A percentile compares a stretch with the other conserved stretches of the same genome.
Conservation (phyloP, 2,888 invertebrate species). For the Drosophila mimica region DNA sequence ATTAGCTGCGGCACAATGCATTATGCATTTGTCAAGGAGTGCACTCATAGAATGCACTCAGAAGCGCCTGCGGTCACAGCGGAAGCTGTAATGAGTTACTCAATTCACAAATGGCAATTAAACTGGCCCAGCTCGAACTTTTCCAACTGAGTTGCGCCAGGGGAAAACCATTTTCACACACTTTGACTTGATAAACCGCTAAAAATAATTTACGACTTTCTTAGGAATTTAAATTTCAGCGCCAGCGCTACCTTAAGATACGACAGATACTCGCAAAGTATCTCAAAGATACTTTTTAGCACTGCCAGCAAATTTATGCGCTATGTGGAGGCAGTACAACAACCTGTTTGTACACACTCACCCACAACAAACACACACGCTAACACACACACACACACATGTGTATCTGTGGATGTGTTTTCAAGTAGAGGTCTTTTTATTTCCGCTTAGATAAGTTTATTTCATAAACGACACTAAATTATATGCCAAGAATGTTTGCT, state of each 20-base stretch:
- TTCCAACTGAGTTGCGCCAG: not conserved
- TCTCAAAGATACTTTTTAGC: constrained; percentile 49
- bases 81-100: constrained; percentile 81
- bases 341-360: constrained; percentile 64
- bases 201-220: constrained; percentile 80
- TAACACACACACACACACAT: constrained; percentile 12
- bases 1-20: constrained; percentile 41
- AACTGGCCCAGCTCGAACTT: constrained; percentile 42
- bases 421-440: constrained; percentile 57
- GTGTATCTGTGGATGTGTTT: constrained; percentile 1
- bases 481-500: constrained; percentile 75
- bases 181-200: constrained; percentile 74
- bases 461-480: constrained; percentile 82
- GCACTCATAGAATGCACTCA: constrained; percentile 56
- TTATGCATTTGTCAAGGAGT: constrained; percentile 75
- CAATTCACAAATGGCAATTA: constrained; percentile 68
- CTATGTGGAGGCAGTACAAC: constrained; percentile 48
- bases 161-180: constrained; percentile 52
- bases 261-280: constrained; percentile 54
- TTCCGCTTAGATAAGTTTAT: constrained; percentile 82
- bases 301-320: constrained; percentile 65
- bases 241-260: constrained; percentile 54
- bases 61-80: constrained; percentile 60
- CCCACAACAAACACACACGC: constrained; percentile 34
- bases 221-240: constrained; percentile 77